A percentile compares a stretch with the other conserved stretches of the same genome.
These are phyloP conservation scores for Sylvicapra grimmia DNA, from an alignment of 2,113 vertebrate species.

Conservation along the genomic window DNA sequence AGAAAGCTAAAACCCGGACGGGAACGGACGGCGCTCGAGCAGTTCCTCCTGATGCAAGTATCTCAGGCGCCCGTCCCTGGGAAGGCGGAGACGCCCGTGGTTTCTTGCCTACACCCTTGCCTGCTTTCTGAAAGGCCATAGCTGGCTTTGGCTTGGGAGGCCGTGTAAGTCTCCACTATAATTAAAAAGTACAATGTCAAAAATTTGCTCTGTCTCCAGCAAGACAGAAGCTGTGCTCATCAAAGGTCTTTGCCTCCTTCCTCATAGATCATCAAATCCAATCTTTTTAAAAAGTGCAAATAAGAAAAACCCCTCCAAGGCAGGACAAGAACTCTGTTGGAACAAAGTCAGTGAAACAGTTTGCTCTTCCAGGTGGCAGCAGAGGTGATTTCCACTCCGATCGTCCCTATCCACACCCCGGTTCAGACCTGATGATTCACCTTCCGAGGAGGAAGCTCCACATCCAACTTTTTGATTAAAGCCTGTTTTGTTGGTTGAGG, in stretches of 20 bases:
- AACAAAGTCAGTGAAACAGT: constrained; percentile 61
- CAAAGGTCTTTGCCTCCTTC: constrained; percentile 41
- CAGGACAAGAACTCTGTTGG: constrained; percentile 34
- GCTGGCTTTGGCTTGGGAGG: neutral
- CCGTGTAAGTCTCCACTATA: neutral
- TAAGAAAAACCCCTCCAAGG: constrained; percentile 36
- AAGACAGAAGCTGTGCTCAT: constrained; percentile 1
- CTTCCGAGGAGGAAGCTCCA: neutral
- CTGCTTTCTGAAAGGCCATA: neutral
- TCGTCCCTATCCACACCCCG: neutral
- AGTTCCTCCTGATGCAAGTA: neutral
- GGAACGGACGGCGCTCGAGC: neutral
- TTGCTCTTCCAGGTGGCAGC: constrained; percentile 34
- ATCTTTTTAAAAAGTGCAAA: constrained; percentile 13
- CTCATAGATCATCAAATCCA: neutral
- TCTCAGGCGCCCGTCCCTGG: neutral
- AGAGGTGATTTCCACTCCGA: constrained; percentile 49
- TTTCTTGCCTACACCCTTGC: neutral
- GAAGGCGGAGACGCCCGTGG: neutral
- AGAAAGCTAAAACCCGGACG: neutral
- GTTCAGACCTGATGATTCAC: constrained; percentile 31
- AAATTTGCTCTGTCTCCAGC: constrained; percentile 23
- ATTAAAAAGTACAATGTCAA: constrained; percentile 52
- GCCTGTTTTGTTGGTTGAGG: neutral
- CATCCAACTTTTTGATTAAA: constrained; percentile 21